A percentile compares a stretch with the other conserved stretches of the same genome.
These are phyloP conservation scores for Malacoraja senta DNA, from an alignment of 2,797 vertebrate genomes.

Conservation along the genomic window DNA sequence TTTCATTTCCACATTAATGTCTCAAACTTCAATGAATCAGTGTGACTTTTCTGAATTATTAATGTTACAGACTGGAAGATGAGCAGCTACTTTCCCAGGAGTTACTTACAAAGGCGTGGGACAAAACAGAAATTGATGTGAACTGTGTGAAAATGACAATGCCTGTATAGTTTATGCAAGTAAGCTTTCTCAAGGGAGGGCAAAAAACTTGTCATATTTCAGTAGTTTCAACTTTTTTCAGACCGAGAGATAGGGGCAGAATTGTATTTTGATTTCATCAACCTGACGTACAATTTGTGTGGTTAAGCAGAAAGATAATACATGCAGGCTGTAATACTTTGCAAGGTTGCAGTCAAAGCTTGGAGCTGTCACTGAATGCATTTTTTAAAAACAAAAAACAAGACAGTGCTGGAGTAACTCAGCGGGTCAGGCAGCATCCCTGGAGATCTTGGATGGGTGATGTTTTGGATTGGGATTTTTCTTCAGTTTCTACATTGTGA, in stretches of 20 bases:
- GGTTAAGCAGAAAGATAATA: constrained; percentile 7
- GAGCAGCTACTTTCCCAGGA: neutral
- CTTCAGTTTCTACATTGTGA: no score
- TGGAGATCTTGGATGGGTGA: no score
- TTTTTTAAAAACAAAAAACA: no score
- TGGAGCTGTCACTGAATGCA: neutral
- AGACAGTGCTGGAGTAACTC: no score
- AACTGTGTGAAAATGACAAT: constrained; percentile 25
- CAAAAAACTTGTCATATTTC: neutral
- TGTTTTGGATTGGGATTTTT: no score
- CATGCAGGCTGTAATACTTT: neutral
- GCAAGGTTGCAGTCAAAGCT: no score
- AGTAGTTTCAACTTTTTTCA: neutral
- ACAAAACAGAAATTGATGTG: constrained; percentile 19
- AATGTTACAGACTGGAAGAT: neutral
- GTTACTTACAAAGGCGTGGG: neutral
- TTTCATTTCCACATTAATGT: constrained; percentile 23
- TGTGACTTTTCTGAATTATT: constrained; percentile 30
- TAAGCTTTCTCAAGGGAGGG: neutral
- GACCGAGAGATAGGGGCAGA: neutral
- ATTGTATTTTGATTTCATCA: constrained; percentile 1
- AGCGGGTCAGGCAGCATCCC: no score
- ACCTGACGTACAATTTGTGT: neutral
- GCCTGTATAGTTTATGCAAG: neutral
- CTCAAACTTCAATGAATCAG: constrained; percentile 26